phyloP scores from a whole-genome alignment of 2,888 invertebrate species.

The Parascotia fuliginaria region DNA sequence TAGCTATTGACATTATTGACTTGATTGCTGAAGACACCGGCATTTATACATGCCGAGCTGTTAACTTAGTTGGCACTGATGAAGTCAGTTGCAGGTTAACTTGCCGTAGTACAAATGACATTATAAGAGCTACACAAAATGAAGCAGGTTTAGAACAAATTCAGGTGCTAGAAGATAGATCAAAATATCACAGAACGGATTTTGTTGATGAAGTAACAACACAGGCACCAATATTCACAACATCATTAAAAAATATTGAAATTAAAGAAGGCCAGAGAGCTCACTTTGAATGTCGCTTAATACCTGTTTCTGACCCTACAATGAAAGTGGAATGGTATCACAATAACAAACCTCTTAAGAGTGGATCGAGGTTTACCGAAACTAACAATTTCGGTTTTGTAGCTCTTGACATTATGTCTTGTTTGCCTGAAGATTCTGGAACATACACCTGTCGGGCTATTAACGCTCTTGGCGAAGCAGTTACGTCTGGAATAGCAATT shows the following conservation, averaged over 20 bases:
- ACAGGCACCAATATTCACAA: conserved; percentile 97
- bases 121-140: conserved; percentile 94
- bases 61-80: conserved; percentile 95
- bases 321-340: conserved; percentile 99
- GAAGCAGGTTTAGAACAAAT: conserved; percentile 95
- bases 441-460: conserved; percentile 97
- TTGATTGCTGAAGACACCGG: conserved; percentile 98
- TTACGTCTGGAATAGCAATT: conserved; percentile 94
- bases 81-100: conserved; percentile 91
- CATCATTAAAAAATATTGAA: conserved; percentile 95
- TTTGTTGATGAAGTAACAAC: conserved; percentile 93
- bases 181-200: conserved; percentile 91
- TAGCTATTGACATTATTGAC: conserved; percentile 98
- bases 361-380: conserved; percentile 97
- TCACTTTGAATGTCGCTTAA: conserved; percentile 97
- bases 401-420: conserved; percentile 97
- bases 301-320: conserved; percentile 96
- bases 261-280: conserved; percentile 97
- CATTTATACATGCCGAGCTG: conserved; percentile 96
- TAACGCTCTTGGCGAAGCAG: conserved; percentile 96
- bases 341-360: conserved; percentile 95
- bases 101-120: conserved; percentile 92
- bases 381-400: conserved; percentile 99
- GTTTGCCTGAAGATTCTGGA: conserved; percentile 98
- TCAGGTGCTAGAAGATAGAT: conserved; percentile 94